Percentiles rank a stretch among this genome's conserved stretches.
Evolutionary conservation across 1,140 invertebrate genomes (phyloP).

Genomic region (Aphidius gifuensis): DNA sequence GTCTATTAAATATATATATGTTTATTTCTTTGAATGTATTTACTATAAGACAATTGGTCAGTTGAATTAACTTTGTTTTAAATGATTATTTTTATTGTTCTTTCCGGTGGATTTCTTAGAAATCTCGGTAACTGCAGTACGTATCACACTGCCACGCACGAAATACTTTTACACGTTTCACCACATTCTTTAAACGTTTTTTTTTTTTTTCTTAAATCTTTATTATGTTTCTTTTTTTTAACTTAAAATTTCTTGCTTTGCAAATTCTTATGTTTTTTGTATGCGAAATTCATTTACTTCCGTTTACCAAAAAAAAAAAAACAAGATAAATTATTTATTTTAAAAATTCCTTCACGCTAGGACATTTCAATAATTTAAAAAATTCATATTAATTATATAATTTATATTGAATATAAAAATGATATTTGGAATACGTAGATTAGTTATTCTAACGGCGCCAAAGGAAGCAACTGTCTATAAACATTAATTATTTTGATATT

Average conservation of each 20-base stretch:
- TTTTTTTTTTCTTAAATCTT: constrained; percentile 21
- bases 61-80: constrained; percentile 49
- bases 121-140: constrained; percentile 46
- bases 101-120: constrained; percentile 53
- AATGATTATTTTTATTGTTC: constrained; percentile 56
- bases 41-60: too few species aligned
- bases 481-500: too few species aligned
- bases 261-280: constrained; percentile 8
- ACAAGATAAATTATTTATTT: too few species aligned
- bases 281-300: constrained; percentile 17
- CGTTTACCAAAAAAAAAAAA: constrained; percentile 5
- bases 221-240: constrained; percentile 10
- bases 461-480: too few species aligned
- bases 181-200: neutral
- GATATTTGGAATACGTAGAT: too few species aligned
- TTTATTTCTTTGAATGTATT: too few species aligned
- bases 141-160: constrained; percentile 38
- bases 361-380: neutral
- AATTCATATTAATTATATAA: neutral
- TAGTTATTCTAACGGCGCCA: too few species aligned
- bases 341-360: constrained; percentile 11
- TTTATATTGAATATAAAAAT: neutral
- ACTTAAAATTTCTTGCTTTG: constrained; percentile 7
- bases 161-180: constrained; percentile 36
- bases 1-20: too few species aligned